phyloP scores from a whole-genome alignment of 2,113 vertebrate genomes.

The Psammodynastes pulverulentus region DNA sequence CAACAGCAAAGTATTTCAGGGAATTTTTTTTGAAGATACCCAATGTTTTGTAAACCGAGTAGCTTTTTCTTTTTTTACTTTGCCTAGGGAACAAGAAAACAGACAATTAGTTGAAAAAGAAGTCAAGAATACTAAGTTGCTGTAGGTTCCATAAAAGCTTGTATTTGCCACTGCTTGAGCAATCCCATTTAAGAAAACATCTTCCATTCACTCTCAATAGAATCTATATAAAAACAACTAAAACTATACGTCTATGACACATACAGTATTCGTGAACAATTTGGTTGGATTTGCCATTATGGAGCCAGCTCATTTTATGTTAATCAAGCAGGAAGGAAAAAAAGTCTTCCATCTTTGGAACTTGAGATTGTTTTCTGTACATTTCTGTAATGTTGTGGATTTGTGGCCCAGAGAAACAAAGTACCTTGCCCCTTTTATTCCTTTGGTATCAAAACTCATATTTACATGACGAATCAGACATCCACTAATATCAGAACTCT shows the following conservation, averaged over 20 bases:
- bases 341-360: background rate
- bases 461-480: background rate
- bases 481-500: background rate
- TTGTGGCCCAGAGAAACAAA: background rate
- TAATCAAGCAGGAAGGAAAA: background rate
- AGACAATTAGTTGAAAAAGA: background rate
- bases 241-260: background rate
- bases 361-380: background rate
- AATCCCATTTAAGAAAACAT: background rate
- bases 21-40: constrained; percentile 66
- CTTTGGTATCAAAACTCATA: background rate
- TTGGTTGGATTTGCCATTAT: background rate
- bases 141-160: background rate
- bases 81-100: constrained; percentile 64
- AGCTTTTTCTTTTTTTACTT: constrained; percentile 76
- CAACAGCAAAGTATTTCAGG: background rate
- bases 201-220: background rate
- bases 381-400: background rate
- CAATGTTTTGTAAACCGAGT: constrained; percentile 77
- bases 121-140: background rate
- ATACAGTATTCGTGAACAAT: background rate
- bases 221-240: background rate
- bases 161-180: background rate
- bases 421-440: background rate
- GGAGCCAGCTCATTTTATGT: background rate